Evolutionary conservation across 2,797 vertebrate genomes (phyloP).

Genomic region (Bradypus variegatus): DNA sequence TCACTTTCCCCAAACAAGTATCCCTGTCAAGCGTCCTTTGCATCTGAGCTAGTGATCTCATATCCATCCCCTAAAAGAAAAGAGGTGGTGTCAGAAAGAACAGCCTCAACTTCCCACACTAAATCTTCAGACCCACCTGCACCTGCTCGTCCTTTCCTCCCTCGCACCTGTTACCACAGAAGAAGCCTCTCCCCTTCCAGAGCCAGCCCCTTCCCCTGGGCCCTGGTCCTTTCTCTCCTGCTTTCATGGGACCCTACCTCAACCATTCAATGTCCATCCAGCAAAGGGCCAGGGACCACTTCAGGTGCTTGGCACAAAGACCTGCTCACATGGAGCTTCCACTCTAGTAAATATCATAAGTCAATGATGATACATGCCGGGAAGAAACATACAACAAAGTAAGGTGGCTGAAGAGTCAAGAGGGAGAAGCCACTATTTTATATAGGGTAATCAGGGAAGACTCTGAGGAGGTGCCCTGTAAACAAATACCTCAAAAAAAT

Average conservation of each 20-base stretch:
- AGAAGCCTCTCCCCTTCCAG: background rate
- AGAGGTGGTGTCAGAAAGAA: background rate
- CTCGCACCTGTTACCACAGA: background rate
- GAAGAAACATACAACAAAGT: background rate
- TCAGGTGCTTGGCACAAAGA: background rate
- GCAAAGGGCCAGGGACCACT: background rate
- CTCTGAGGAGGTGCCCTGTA: background rate
- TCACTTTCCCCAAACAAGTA: background rate
- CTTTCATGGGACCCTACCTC: background rate
- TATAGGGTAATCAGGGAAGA: too few relatives aligned
- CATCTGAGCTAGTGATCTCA: background rate
- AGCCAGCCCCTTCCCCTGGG: background rate
- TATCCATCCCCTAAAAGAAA: background rate
- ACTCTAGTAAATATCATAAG: background rate
- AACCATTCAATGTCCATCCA: background rate
- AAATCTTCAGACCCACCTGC: background rate
- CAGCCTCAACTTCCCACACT: accelerated
- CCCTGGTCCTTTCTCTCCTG: background rate
- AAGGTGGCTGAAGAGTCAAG: accelerated
- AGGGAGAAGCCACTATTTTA: background rate
- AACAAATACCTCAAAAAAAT: background rate
- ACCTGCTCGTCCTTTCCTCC: background rate
- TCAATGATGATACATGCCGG: too few relatives aligned
- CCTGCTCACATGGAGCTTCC: background rate
- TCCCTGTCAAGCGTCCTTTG: background rate